A percentile compares a stretch with the other conserved stretches of the same genome.
Conservation (phyloP, 1,140 invertebrate genomes). For the Harlomillsia oculata region DNA sequence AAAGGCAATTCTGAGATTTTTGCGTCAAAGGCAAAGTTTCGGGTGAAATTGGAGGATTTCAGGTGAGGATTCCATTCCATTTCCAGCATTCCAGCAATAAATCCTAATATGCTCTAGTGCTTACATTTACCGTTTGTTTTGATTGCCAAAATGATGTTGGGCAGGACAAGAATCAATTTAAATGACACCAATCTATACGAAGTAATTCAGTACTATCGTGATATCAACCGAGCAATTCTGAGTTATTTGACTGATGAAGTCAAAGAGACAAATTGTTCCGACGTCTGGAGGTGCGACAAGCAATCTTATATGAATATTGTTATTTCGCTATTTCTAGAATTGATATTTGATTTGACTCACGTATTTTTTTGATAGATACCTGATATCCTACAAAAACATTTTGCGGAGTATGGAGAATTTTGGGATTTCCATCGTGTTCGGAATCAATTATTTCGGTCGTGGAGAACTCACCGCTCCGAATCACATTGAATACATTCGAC, state of each 20-base stretch:
- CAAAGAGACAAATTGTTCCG: constrained; percentile 71
- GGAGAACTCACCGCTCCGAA: constrained; percentile 55
- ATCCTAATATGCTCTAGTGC: not conserved
- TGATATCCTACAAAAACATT: constrained; percentile 73
- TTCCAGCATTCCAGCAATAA: not conserved
- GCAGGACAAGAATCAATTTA: constrained; percentile 49
- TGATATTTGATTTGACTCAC: no score
- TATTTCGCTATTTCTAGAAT: no score
- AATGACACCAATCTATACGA: constrained; percentile 61
- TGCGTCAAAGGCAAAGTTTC: constrained; percentile 54
- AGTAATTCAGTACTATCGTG: constrained; percentile 59
- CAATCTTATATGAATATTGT: not conserved
- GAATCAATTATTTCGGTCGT: constrained; percentile 71
- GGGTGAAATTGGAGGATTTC: constrained; percentile 55
- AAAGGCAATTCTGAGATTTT: constrained; percentile 42
- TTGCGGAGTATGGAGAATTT: constrained; percentile 70
- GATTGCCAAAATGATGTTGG: no score
- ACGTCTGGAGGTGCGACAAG: constrained; percentile 66
- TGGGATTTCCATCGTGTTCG: constrained; percentile 69
- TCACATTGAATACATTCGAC: constrained; percentile 60
- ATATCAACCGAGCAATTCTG: constrained; percentile 63
- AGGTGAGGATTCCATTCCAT: constrained; percentile 44
- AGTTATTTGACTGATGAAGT: constrained; percentile 71
- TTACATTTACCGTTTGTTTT: not conserved
- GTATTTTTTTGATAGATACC: no score